Evolutionary conservation across 2,888 invertebrate species (phyloP).

Genomic region (Balanococcus diminutus): DNA sequence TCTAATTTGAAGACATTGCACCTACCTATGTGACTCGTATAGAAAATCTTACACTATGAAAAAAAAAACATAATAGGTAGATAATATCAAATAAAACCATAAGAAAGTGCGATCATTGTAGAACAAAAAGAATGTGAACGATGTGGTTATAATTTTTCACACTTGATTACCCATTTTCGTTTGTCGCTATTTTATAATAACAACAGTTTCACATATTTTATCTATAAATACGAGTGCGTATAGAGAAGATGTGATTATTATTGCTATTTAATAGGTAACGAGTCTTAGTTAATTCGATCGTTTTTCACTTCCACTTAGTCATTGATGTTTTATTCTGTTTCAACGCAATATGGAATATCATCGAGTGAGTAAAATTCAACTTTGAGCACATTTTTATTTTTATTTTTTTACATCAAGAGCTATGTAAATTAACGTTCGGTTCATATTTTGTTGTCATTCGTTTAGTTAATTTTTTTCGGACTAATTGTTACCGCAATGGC

Average conservation of each 20-base stretch:
- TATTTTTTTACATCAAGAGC: not conserved
- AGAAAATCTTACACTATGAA: not conserved
- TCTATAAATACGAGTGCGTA: not conserved
- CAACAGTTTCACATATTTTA: constrained; percentile 18
- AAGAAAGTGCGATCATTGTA: constrained; percentile 2
- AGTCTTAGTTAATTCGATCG: not conserved
- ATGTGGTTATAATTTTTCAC: constrained; percentile 27
- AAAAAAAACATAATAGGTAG: not conserved
- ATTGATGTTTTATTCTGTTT: not conserved
- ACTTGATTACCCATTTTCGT: constrained; percentile 33
- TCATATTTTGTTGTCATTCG: not conserved
- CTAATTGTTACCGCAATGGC: not conserved
- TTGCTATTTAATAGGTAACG: not conserved
- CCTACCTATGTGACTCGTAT: not conserved
- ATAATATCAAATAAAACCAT: not conserved
- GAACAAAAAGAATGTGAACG: constrained; percentile 10
- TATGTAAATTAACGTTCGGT: not conserved
- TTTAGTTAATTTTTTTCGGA: not conserved
- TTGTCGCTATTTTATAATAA: not conserved
- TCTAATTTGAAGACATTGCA: not conserved
- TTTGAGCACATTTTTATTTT: not conserved
- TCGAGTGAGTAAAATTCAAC: not conserved
- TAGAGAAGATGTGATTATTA: not conserved
- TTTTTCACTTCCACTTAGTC: not conserved
- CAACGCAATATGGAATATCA: not conserved